Evolutionary conservation across 2,888 invertebrate genomes (phyloP).

Genomic region (Malacosoma neustria): DNA sequence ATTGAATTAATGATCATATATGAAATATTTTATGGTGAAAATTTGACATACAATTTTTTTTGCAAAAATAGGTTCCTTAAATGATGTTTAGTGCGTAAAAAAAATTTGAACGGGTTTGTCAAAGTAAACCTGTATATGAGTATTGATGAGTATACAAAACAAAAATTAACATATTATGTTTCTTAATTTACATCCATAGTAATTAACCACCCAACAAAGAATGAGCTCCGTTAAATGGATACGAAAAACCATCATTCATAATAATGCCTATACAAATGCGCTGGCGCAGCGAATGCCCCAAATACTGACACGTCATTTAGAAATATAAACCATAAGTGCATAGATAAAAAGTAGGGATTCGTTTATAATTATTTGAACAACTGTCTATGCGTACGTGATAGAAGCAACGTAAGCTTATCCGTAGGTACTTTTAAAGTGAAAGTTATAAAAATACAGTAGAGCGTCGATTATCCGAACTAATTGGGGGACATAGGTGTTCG

Average conservation of each 20-base stretch:
- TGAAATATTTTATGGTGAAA: too few relatives aligned
- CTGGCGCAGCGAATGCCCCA: not conserved
- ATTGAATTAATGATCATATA: too few relatives aligned
- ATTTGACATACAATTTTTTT: too few relatives aligned
- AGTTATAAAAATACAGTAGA: conserved; percentile 11
- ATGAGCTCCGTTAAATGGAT: not conserved
- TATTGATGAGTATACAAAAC: too few relatives aligned
- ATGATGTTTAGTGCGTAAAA: too few relatives aligned
- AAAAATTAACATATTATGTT: too few relatives aligned
- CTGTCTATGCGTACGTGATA: conserved; percentile 14
- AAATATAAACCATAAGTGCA: not conserved
- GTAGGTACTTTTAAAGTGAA: conserved; percentile 8
- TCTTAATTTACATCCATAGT: conserved; percentile 5
- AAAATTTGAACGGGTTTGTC: too few relatives aligned
- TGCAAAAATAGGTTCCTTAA: too few relatives aligned
- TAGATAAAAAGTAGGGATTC: not conserved
- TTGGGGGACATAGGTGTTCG: too few relatives aligned
- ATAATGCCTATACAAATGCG: not conserved
- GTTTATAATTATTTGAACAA: not conserved
- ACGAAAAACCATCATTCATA: not conserved
- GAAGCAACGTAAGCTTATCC: conserved; percentile 10
- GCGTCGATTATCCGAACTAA: too few relatives aligned
- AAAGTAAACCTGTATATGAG: too few relatives aligned
- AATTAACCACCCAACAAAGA: not conserved
- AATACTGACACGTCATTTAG: not conserved